These are phyloP conservation scores for Ondatra zibethicus DNA, from an alignment of 2,113 vertebrate species.

Conservation along the genomic window DNA sequence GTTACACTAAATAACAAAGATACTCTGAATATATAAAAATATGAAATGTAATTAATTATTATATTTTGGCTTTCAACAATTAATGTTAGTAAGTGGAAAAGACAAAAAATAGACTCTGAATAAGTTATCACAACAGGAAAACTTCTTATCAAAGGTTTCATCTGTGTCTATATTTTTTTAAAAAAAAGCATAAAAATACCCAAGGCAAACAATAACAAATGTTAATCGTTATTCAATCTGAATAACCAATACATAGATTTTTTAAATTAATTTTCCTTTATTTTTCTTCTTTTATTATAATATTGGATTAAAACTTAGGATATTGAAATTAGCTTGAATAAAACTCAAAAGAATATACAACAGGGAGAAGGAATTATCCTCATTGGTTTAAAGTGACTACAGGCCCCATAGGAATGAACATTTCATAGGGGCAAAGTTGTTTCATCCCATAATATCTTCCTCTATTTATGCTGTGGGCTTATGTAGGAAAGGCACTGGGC, in stretches of 20 bases:
- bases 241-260: neutral
- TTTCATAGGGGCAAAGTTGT: neutral
- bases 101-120: neutral
- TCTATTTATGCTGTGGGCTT: neutral
- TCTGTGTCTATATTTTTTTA: neutral
- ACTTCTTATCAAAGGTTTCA: neutral
- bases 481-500: neutral
- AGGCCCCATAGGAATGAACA: neutral
- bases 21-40: neutral
- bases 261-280: neutral
- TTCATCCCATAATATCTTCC: neutral
- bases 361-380: neutral
- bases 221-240: constrained; percentile 23
- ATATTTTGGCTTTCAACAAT: neutral
- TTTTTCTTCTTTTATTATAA: neutral
- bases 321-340: constrained; percentile 35
- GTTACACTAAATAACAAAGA: neutral
- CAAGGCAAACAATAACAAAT: constrained; percentile 2
- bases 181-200: neutral
- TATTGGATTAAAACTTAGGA: constrained; percentile 14
- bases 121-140: constrained; percentile 23
- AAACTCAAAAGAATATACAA: neutral
- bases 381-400: neutral
- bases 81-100: constrained; percentile 38
- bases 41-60: neutral